Conservation (phyloP, 2,888 invertebrate genomes). For the Andrena trimmerana region DNA sequence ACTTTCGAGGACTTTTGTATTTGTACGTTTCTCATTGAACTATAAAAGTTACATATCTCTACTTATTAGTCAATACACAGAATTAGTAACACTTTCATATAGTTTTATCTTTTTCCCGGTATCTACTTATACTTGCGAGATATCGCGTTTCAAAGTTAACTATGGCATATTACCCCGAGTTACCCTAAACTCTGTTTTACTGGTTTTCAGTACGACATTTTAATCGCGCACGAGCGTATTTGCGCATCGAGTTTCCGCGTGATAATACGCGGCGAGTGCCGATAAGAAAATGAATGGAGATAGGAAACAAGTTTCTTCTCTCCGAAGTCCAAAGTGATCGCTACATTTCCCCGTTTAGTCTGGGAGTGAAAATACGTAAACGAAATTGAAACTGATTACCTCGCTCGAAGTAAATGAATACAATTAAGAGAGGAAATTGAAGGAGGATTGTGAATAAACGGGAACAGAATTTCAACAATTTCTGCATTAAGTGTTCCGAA, state of each 20-base stretch:
- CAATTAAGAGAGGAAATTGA: not conserved
- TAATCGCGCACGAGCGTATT: not conserved
- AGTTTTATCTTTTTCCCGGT: too few species aligned
- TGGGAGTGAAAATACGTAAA: not conserved
- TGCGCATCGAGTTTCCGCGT: not conserved
- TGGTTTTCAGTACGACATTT: not conserved
- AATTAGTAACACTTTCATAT: too few species aligned
- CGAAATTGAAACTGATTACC: conserved; percentile 8
- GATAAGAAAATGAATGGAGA: not conserved
- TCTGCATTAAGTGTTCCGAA: not conserved
- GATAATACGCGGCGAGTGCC: not conserved
- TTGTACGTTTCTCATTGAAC: too few species aligned
- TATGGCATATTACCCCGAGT: too few species aligned
- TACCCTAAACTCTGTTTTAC: too few species aligned
- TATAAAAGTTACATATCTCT: too few species aligned
- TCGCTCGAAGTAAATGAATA: not conserved
- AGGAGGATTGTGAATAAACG: not conserved
- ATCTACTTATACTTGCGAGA: too few species aligned
- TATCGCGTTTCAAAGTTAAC: too few species aligned
- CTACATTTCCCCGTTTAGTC: not conserved
- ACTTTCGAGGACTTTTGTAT: too few species aligned
- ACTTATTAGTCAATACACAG: too few species aligned
- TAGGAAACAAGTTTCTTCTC: not conserved
- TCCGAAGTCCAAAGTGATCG: not conserved
- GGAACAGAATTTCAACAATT: not conserved